Base-by-base conservation (phyloP, 2,888 invertebrate genomes). In the Nomada goodeniana region DNA sequence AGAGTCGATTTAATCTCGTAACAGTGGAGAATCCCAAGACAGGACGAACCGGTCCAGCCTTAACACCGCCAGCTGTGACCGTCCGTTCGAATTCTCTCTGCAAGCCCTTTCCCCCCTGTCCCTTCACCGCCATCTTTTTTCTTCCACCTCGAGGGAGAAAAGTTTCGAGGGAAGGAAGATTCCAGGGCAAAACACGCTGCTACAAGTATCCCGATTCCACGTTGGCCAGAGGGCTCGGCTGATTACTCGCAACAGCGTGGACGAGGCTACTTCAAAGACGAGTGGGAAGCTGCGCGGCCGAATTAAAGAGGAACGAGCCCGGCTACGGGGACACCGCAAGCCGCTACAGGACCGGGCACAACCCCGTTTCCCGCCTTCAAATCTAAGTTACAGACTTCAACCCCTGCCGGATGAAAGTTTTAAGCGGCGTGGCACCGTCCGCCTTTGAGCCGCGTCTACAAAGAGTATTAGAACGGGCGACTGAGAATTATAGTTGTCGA, bases 221-320 rank as follows among this genome's bases (percentile, higher is more conserved):
- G 75, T 75, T 52, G 73, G 72, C 72, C 89, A 53, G 88, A 86
- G 85, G 89, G 89, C 85, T 87, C 89, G 89, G 82, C 88, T 91
- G 91, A 92, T 92, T 92, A 91, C 91, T 91, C 90, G 90, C 89
- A 90, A 89, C 89, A 89, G 72, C 84, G 82, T 86, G 84, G 86
- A 86, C 88, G 89, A 90, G 90, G 89, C 91, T 91, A 89, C 92
- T 91, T 91, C 91, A 92, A 91, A 92, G 91, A 90, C 89, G 89
- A 89, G 89, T 84, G 52, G 75, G 73, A 83, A 83, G 83, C 84
- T 80, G 85, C 89, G 89, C 88, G 68, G 89, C 88, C 87, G 88
- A 91, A 92, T 92, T 92, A 91, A 91, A 91, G 91, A 90, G 91
- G 90, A 91, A 87, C 91, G 85, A 88, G 87, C 86, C 69, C 77